A percentile compares a stretch with the other conserved stretches of the same genome.
Evolutionary conservation across 2,888 invertebrate species (phyloP).

Genomic region (Anarsia innoxiella): DNA sequence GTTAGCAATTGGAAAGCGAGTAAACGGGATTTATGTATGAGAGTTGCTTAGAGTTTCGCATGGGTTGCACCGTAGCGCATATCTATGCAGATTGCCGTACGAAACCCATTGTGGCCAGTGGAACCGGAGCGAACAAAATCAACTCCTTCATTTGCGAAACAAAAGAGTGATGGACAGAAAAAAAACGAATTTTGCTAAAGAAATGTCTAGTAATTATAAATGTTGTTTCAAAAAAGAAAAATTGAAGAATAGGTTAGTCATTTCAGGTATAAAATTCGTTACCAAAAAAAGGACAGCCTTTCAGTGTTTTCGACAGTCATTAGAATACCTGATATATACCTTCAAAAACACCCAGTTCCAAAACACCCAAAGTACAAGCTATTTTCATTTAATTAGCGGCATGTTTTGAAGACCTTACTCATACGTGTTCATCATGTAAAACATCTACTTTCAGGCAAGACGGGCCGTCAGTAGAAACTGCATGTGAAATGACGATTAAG

Average conservation of each 20-base stretch:
- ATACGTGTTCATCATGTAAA: background rate
- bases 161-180: constrained; percentile 35
- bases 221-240: too few relatives aligned
- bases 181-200: too few relatives aligned
- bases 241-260: too few relatives aligned
- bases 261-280: too few relatives aligned
- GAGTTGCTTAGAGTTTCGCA: constrained; percentile 48
- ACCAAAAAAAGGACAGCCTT: too few relatives aligned
- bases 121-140: constrained; percentile 65
- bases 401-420: too few relatives aligned
- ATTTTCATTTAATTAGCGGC: too few relatives aligned
- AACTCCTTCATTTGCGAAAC: constrained; percentile 58
- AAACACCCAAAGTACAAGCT: too few relatives aligned
- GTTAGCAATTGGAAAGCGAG: constrained; percentile 40
- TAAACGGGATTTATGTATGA: constrained; percentile 36
- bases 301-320: too few relatives aligned
- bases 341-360: too few relatives aligned
- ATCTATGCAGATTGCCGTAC: constrained; percentile 64
- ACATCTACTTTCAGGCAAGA: constrained; percentile 40
- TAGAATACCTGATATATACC: too few relatives aligned
- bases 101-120: constrained; percentile 62
- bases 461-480: constrained; percentile 57
- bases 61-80: constrained; percentile 51
- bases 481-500: constrained; percentile 74
- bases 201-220: too few relatives aligned